Conservation (phyloP, 2,888 invertebrate species). For the Melieria picta region DNA sequence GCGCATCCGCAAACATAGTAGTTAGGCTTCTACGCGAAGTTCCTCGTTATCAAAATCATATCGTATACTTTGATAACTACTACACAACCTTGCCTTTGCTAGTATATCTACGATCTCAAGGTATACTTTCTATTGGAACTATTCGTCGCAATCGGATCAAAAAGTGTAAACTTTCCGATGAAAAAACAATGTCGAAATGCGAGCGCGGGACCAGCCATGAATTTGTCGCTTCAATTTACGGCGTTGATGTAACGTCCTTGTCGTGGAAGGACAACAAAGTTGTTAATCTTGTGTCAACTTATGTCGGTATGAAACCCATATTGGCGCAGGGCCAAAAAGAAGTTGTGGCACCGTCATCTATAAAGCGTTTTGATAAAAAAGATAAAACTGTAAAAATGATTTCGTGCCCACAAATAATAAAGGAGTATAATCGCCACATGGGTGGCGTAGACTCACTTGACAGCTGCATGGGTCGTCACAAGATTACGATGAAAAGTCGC, state of each 20-base stretch:
- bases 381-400: background rate
- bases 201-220: too few relatives aligned
- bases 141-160: conserved; percentile 2
- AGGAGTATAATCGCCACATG: background rate
- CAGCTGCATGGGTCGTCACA: background rate
- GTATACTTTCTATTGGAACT: conserved; percentile 6
- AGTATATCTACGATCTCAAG: conserved; percentile 1
- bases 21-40: conserved; percentile 1
- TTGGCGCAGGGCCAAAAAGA: background rate
- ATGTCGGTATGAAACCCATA: background rate
- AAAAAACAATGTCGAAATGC: too few relatives aligned
- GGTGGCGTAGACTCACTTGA: background rate
- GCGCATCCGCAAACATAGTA: background rate
- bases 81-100: background rate
- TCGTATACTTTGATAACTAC: background rate
- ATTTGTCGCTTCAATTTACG: background rate
- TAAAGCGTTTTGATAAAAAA: background rate
- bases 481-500: too few relatives aligned
- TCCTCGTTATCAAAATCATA: background rate
- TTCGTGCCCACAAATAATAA: background rate
- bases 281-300: background rate
- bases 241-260: background rate
- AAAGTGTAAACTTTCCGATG: background rate
- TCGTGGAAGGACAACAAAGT: background rate
- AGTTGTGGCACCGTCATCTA: background rate